These are phyloP conservation scores for Zhuqinia jingwanae DNA, from an alignment of 2,888 invertebrate species.

Conservation along the genomic window DNA sequence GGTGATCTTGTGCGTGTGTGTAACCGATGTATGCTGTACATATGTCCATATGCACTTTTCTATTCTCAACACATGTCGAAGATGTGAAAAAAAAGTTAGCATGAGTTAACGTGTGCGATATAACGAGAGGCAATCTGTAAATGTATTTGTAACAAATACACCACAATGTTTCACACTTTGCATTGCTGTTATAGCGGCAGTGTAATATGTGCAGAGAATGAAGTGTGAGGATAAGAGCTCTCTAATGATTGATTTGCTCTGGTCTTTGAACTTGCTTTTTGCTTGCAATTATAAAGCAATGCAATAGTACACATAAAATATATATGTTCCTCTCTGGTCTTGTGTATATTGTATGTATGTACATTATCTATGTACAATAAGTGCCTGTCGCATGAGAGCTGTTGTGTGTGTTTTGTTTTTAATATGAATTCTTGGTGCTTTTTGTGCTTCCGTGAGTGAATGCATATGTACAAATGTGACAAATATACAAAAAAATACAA, in stretches of 20 bases:
- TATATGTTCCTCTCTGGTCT: neutral
- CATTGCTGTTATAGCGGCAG: too few relatives aligned
- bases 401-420: neutral
- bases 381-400: neutral
- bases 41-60: too few relatives aligned
- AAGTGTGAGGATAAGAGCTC: constrained; percentile 28
- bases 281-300: neutral
- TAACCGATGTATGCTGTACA: too few relatives aligned
- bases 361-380: neutral
- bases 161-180: neutral
- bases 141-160: constrained; percentile 8
- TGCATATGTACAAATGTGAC: neutral
- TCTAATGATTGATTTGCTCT: constrained; percentile 69
- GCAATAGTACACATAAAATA: neutral
- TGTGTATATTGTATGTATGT: neutral
- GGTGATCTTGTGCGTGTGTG: constrained; percentile 22
- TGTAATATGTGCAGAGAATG: constrained; percentile 3
- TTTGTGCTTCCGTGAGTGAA: neutral
- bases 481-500: too few relatives aligned
- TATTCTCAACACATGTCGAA: constrained; percentile 26
- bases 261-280: constrained; percentile 75
- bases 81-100: neutral
- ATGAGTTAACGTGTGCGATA: neutral
- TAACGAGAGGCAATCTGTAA: constrained; percentile 10
- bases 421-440: neutral